Conservation (phyloP, 2,888 invertebrate species). For the Temnothorax unifasciatus region DNA sequence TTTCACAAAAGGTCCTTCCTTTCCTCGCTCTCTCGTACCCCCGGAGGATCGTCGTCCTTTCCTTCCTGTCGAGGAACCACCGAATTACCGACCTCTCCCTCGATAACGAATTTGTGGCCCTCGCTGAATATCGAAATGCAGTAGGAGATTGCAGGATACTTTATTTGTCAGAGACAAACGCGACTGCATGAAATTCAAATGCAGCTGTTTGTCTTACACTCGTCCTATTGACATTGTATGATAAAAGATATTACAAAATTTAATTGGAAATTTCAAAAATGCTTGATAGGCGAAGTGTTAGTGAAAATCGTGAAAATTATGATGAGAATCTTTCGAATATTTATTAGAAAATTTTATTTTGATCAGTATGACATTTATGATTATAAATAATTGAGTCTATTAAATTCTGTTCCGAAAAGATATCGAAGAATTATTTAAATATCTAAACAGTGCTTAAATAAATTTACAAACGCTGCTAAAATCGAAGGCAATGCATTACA, state of each 20-base stretch:
- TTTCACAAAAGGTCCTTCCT: conserved; percentile 83
- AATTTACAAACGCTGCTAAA: background rate
- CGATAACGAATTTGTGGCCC: conserved; percentile 71
- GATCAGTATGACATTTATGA: background rate
- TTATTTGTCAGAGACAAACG: conserved; percentile 7
- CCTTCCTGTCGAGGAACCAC: conserved; percentile 74
- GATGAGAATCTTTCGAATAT: background rate
- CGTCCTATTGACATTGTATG: background rate
- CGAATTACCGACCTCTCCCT: conserved; percentile 76
- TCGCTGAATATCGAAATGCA: conserved; percentile 17
- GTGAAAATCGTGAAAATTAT: too few species aligned
- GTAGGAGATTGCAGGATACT: background rate
- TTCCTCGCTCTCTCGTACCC: conserved; percentile 57
- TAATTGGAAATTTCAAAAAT: background rate
- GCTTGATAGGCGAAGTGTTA: background rate
- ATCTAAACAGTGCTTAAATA: background rate
- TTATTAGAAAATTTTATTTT: background rate
- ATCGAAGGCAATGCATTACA: background rate
- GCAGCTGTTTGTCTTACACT: background rate
- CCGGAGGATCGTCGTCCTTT: conserved; percentile 62
- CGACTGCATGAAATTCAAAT: background rate
- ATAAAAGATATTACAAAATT: background rate
- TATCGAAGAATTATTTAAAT: background rate
- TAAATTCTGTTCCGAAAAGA: background rate
- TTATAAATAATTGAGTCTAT: background rate